Evolutionary conservation across 2,888 invertebrate genomes (phyloP).

Genomic region (Pheosia gnoma): DNA sequence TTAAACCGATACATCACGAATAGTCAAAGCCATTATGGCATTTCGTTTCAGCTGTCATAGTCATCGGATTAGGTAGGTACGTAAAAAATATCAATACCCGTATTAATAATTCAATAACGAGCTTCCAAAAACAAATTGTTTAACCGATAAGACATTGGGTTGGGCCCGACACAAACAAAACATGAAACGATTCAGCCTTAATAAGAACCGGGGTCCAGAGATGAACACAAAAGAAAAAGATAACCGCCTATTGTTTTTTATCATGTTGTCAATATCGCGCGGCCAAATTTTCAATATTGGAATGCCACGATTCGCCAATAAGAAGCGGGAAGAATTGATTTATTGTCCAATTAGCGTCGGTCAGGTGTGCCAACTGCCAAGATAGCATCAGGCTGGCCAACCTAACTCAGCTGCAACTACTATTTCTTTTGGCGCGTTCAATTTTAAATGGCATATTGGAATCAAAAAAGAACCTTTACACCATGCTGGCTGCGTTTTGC

Average conservation of each 20-base stretch:
- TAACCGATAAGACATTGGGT: slow-evolving; percentile 77
- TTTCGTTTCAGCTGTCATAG: slow-evolving; percentile 45
- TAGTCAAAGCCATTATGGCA: slow-evolving; percentile 16
- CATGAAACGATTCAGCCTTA: slow-evolving; percentile 74
- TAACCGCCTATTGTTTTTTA: slow-evolving; percentile 82
- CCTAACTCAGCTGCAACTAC: slow-evolving; percentile 77
- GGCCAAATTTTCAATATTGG: slow-evolving; percentile 85
- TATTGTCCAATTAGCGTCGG: slow-evolving; percentile 85
- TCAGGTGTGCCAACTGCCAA: slow-evolving; percentile 85
- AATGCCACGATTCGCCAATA: slow-evolving; percentile 84
- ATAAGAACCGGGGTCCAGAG: slow-evolving; percentile 79
- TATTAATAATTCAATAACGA: slow-evolving; percentile 81
- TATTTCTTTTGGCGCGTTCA: slow-evolving; percentile 80
- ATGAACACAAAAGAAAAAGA: slow-evolving; percentile 83
- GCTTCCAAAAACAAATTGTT: slow-evolving; percentile 81
- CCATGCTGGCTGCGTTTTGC: slow-evolving; percentile 72
- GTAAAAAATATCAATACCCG: slow-evolving; percentile 62
- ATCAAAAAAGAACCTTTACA: slow-evolving; percentile 82
- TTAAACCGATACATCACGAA: slow-evolving; percentile 45
- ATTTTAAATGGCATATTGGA: slow-evolving; percentile 81
- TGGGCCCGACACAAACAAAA: slow-evolving; percentile 74
- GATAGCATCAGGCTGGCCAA: slow-evolving; percentile 82
- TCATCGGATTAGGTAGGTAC: slow-evolving; percentile 31
- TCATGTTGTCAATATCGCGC: slow-evolving; percentile 84
- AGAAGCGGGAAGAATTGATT: slow-evolving; percentile 84